Evolutionary conservation across 2,797 vertebrate species (phyloP).

Genomic region (Erithacus rubecula): DNA sequence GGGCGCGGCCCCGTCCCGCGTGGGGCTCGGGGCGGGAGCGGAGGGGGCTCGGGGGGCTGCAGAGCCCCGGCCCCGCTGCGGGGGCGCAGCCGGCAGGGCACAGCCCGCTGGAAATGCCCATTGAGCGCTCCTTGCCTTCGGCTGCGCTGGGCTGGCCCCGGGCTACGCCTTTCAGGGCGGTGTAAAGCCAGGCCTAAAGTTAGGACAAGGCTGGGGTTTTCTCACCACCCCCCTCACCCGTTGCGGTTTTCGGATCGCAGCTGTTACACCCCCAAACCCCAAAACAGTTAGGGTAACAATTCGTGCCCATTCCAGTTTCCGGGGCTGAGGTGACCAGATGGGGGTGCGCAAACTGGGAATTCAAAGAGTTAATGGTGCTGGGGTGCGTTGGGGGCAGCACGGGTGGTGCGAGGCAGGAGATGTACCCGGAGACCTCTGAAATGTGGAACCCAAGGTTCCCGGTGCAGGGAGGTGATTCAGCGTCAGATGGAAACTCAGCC

Average conservation of each 20-base stretch:
- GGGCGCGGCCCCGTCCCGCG: not conserved
- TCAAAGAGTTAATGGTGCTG: accelerated
- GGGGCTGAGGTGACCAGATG: accelerated
- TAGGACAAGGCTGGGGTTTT: not conserved
- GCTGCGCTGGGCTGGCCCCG: not conserved
- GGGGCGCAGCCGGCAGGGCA: not conserved
- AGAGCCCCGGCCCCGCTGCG: not conserved
- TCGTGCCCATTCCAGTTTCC: accelerated
- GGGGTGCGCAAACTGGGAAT: accelerated
- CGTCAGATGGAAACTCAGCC: accelerated
- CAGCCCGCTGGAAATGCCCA: not conserved
- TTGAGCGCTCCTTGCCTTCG: not conserved
- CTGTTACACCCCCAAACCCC: accelerated
- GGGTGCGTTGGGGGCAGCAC: accelerated
- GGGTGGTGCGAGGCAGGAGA: not conserved
- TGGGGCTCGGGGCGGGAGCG: too few relatives aligned
- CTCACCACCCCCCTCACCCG: accelerated
- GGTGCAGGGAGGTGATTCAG: accelerated
- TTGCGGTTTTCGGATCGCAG: accelerated
- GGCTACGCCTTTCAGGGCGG: not conserved
- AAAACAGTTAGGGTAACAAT: accelerated
- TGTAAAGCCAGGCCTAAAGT: not conserved
- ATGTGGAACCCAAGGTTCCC: accelerated
- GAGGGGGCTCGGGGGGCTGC: not conserved
- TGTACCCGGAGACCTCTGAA: accelerated